phyloP scores from a whole-genome alignment of 2,113 vertebrate species.

The Rhabdomys dilectus region DNA sequence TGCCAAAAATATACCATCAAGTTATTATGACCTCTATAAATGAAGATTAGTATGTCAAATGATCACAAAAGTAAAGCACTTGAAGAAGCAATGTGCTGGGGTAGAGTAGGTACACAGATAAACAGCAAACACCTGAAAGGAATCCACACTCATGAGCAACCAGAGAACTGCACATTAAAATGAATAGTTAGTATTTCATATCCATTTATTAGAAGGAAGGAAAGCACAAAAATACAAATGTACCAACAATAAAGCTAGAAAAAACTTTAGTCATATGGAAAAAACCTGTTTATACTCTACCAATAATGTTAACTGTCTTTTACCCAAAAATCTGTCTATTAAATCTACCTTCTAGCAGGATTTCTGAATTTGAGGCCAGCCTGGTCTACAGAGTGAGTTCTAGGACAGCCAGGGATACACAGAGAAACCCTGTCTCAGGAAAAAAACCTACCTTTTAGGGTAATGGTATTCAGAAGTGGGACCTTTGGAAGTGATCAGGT shows the following conservation, averaged over 20 bases:
- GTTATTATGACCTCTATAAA: not conserved
- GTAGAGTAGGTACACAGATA: not conserved
- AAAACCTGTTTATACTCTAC: not conserved
- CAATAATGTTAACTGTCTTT: not conserved
- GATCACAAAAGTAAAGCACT: conserved; percentile 33
- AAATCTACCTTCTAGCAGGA: not conserved
- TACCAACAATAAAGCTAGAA: not conserved
- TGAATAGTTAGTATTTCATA: not conserved
- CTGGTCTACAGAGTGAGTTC: too few relatives aligned
- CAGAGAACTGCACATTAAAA: conserved; percentile 15
- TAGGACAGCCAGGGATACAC: too few relatives aligned
- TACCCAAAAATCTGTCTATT: not conserved
- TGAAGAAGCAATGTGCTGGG: not conserved
- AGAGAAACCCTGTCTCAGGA: too few relatives aligned
- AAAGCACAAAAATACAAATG: conserved; percentile 42
- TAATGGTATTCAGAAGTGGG: not conserved
- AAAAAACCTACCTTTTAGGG: not conserved
- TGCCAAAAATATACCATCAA: not conserved
- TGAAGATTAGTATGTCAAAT: conserved; percentile 12
- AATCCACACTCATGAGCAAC: not conserved
- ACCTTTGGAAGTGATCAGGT: not conserved
- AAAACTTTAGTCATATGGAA: conserved; percentile 15
- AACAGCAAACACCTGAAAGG: conserved; percentile 44
- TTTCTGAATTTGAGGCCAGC: too few relatives aligned
- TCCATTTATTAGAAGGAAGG: not conserved